Conservation (phyloP, 2,797 vertebrate species). For the Acrossocheilus wenchowensis region DNA sequence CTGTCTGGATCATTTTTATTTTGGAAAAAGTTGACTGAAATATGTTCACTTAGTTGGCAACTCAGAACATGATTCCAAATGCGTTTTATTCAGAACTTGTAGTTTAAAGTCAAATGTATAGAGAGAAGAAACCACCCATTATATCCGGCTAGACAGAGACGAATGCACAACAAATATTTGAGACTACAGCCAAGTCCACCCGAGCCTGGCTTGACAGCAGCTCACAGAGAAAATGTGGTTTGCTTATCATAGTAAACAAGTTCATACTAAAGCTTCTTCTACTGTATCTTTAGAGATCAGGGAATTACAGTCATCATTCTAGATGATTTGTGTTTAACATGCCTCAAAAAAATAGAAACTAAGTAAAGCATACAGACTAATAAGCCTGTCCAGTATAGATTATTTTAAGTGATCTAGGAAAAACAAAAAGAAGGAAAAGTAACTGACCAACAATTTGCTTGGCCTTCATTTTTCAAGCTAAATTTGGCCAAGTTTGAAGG, state of each 20-base stretch:
- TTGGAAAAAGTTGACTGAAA: conserved; percentile 19
- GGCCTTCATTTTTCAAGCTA: conserved; percentile 19
- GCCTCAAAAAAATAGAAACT: not conserved
- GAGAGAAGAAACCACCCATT: conserved; percentile 21
- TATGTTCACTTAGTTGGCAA: conserved; percentile 28
- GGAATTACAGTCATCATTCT: conserved; percentile 4
- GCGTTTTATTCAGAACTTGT: not conserved
- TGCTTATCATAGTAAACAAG: conserved; percentile 41
- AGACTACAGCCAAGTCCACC: conserved; percentile 18
- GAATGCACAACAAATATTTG: conserved; percentile 20
- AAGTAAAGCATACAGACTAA: not conserved
- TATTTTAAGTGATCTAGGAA: conserved; percentile 35
- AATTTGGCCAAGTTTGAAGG: conserved; percentile 21
- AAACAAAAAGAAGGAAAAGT: conserved; percentile 24
- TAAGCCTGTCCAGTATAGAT: conserved; percentile 1
- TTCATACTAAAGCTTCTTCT: not conserved
- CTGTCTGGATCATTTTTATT: conserved; percentile 21
- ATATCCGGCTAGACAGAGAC: conserved; percentile 11
- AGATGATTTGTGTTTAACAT: conserved; percentile 18
- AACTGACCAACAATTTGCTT: conserved; percentile 45
- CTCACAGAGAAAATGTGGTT: conserved; percentile 32
- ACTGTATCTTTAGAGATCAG: conserved; percentile 1
- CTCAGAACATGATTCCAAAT: conserved; percentile 9
- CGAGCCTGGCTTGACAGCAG: conserved; percentile 17
- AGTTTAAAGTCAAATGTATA: conserved; percentile 4